Conservation (phyloP, 2,113 vertebrate species). For the Rhinoptilus africanus region DNA sequence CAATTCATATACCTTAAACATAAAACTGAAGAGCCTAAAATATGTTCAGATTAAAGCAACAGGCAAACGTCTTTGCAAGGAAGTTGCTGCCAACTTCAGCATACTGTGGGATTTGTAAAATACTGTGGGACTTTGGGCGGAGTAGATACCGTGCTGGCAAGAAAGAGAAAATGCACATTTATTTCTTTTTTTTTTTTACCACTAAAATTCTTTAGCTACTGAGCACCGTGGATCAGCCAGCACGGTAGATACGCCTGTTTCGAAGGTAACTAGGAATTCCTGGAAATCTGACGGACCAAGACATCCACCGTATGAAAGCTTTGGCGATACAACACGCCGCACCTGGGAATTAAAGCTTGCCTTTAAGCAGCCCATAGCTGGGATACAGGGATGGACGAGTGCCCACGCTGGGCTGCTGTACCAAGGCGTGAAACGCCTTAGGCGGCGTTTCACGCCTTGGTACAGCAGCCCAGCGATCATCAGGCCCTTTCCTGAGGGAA, state of each 20-base stretch:
- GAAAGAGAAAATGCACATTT: fast-evolving
- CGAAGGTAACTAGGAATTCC: not conserved
- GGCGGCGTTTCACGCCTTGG: not conserved
- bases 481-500: fast-evolving
- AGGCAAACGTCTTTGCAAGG: not conserved
- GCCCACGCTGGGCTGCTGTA: not conserved
- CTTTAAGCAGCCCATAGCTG: not conserved
- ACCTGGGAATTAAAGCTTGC: too few relatives aligned
- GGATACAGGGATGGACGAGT: not conserved
- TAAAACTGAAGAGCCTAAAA: not conserved
- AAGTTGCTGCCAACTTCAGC: not conserved
- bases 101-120: not conserved
- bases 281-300: fast-evolving
- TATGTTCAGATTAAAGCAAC: not conserved
- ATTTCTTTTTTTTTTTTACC: fast-evolving
- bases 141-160: not conserved
- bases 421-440: not conserved
- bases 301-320: fast-evolving
- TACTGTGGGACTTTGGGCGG: not conserved
- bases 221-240: not conserved
- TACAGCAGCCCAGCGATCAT: not conserved
- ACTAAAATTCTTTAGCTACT: not conserved
- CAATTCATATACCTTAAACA: not conserved
- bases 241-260: fast-evolving
- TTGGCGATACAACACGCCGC: not conserved